Percentiles rank a stretch among this genome's conserved stretches.
phyloP scores from a whole-genome alignment of 1,140 invertebrate species.

The Coelopa frigida region DNA sequence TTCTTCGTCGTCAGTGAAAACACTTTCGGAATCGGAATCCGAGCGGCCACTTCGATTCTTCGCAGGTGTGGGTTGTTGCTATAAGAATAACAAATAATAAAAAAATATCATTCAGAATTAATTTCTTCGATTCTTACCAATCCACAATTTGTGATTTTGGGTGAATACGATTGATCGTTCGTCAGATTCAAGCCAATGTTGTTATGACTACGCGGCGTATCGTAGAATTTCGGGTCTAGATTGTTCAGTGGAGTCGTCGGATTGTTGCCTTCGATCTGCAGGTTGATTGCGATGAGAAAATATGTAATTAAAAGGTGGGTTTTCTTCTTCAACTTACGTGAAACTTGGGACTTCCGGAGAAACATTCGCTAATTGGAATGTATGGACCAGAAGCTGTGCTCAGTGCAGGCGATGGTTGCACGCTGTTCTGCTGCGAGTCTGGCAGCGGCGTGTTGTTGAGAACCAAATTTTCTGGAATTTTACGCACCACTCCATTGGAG shows the following conservation, averaged over 20 bases:
- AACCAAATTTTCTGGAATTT: slow-evolving; percentile 40
- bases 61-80: slow-evolving; percentile 25
- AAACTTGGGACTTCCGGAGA: slow-evolving; percentile 63
- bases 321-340: slow-evolving; percentile 16
- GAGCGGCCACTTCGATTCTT: slow-evolving; percentile 32
- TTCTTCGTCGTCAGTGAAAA: slow-evolving; percentile 54
- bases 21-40: slow-evolving; percentile 53
- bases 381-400: slow-evolving; percentile 63
- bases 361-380: slow-evolving; percentile 81
- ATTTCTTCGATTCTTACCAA: slow-evolving; percentile 11
- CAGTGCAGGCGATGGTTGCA: slow-evolving; percentile 53
- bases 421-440: slow-evolving; percentile 23
- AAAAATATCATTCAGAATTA: slow-evolving; percentile 1
- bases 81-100: slow-evolving; percentile 9
- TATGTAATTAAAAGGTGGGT: too few species aligned
- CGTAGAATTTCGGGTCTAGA: slow-evolving; percentile 49
- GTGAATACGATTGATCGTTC: slow-evolving; percentile 42
- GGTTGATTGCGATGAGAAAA: too few species aligned
- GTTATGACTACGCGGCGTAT: slow-evolving; percentile 47
- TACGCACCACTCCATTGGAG: slow-evolving; percentile 34
- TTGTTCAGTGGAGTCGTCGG: slow-evolving; percentile 38
- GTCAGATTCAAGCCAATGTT: slow-evolving; percentile 44
- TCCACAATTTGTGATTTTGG: slow-evolving; percentile 41
- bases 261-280: slow-evolving; percentile 19
- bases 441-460: slow-evolving; percentile 14